These are phyloP conservation scores for Drosophila engyochracea DNA, from an alignment of 2,888 invertebrate species.

Conservation along the genomic window DNA sequence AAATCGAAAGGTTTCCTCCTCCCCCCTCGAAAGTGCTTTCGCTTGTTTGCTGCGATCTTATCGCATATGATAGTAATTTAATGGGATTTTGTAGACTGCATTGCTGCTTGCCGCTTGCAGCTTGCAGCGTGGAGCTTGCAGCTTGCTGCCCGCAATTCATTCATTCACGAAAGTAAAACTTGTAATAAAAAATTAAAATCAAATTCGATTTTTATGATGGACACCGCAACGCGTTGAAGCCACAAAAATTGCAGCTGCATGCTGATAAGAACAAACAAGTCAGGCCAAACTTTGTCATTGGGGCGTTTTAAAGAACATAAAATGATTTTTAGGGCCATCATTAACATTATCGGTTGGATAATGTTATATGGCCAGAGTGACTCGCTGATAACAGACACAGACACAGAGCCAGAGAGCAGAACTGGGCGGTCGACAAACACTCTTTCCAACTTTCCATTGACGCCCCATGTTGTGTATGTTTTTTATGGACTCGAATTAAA, in stretches of 20 bases:
- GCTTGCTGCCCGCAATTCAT: slow-evolving; percentile 14
- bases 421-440: slow-evolving; percentile 36
- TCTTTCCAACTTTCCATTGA: slow-evolving; percentile 61
- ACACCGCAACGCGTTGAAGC: slow-evolving; percentile 38
- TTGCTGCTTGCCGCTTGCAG: not conserved
- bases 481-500: slow-evolving; percentile 70
- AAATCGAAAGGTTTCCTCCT: slow-evolving; percentile 36
- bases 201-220: slow-evolving; percentile 65
- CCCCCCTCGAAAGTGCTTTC: slow-evolving; percentile 64
- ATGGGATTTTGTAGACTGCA: slow-evolving; percentile 26
- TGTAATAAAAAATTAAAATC: slow-evolving; percentile 72
- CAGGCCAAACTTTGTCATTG: slow-evolving; percentile 46
- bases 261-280: slow-evolving; percentile 11
- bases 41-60: slow-evolving; percentile 68
- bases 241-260: slow-evolving; percentile 64
- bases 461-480: slow-evolving; percentile 38
- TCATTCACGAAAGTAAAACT: slow-evolving; percentile 71
- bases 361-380: slow-evolving; percentile 1
- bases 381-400: slow-evolving; percentile 34
- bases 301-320: slow-evolving; percentile 59
- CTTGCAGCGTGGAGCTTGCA: not conserved
- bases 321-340: slow-evolving; percentile 66
- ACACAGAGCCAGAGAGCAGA: not conserved
- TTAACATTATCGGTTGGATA: slow-evolving; percentile 70
- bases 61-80: slow-evolving; percentile 55